A percentile compares a stretch with the other conserved stretches of the same genome.
phyloP scores from a whole-genome alignment of 2,113 vertebrate genomes.

The pig (Sus scrofa) region DNA sequence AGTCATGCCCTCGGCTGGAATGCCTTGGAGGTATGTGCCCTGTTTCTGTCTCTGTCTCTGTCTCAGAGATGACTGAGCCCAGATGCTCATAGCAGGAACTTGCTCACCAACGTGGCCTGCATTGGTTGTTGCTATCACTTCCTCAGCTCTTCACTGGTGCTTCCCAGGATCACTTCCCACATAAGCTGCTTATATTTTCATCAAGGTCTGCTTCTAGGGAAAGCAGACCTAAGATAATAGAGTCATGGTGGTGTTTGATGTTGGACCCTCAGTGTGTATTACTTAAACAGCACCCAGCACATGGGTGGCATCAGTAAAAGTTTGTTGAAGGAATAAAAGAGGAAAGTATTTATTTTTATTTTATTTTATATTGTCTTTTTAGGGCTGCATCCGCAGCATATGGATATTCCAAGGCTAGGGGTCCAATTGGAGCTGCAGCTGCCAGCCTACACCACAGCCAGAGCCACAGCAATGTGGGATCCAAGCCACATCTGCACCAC shows the following conservation, averaged over 20 bases:
- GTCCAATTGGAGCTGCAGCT: too few relatives aligned
- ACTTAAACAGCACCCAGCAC: background rate
- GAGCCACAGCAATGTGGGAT: too few relatives aligned
- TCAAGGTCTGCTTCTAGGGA: background rate
- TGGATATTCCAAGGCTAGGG: too few relatives aligned
- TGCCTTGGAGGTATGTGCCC: background rate
- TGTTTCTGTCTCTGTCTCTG: background rate
- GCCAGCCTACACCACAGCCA: too few relatives aligned
- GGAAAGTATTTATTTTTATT: background rate
- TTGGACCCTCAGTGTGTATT: accelerated
- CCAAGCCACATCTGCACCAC: too few relatives aligned
- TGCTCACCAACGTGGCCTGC: background rate
- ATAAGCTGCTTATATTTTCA: background rate
- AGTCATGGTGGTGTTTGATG: background rate
- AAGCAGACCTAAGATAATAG: background rate
- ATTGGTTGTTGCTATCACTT: background rate
- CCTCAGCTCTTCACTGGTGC: background rate
- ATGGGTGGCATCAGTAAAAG: background rate
- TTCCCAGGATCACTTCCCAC: background rate
- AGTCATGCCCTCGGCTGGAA: background rate
- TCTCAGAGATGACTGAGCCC: background rate
- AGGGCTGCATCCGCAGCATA: too few relatives aligned
- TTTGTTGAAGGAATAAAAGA: background rate
- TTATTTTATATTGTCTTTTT: too few relatives aligned
- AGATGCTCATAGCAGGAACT: background rate